Percentiles rank a stretch among this genome's conserved stretches.
Conservation (phyloP, 2,113 vertebrate species). For the Mobula hypostoma region DNA sequence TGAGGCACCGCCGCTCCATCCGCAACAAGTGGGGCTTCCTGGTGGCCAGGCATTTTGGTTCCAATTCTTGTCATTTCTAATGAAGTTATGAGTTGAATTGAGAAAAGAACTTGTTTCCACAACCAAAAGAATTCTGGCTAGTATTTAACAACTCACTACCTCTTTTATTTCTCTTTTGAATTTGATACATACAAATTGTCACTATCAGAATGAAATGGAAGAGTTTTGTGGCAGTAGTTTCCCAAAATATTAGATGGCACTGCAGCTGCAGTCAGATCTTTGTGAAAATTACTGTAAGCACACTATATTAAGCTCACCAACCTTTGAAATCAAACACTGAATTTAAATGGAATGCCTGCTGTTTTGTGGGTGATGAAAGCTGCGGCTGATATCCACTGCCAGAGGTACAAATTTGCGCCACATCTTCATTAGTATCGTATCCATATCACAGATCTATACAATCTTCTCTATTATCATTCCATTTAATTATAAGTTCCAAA, state of each 20-base stretch:
- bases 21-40: too few species aligned
- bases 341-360: not conserved
- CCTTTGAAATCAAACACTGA: not conserved
- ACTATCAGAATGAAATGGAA: not conserved
- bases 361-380: not conserved
- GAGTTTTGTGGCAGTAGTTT: not conserved
- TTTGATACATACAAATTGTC: not conserved
- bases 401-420: not conserved
- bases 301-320: not conserved
- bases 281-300: not conserved
- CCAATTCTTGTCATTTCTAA: too few species aligned
- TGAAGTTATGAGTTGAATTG: not conserved
- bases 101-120: not conserved
- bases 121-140: not conserved
- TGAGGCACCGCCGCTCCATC: too few species aligned
- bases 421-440: too few species aligned
- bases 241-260: not conserved
- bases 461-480: too few species aligned
- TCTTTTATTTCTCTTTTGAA: not conserved
- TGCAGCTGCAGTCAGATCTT: constrained; percentile 11
- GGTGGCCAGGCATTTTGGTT: too few species aligned
- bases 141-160: not conserved
- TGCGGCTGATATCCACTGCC: not conserved
- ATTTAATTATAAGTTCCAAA: too few species aligned
- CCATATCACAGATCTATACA: too few species aligned